Conservation (phyloP, 2,113 vertebrate genomes). For the Orientallactaga bullata region DNA sequence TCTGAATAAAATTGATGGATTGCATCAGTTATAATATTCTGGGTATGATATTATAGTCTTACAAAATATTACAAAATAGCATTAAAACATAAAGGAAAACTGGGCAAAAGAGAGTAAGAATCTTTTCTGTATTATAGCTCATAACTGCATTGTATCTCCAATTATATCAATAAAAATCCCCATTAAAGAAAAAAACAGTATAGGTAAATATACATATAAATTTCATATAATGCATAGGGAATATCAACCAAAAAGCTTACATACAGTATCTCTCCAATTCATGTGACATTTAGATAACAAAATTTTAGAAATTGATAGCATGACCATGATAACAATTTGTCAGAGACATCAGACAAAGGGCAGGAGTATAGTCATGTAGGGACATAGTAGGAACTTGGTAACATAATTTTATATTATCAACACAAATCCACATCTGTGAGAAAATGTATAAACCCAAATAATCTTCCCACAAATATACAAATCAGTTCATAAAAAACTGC, state of each 20-base stretch:
- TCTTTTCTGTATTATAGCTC: not conserved
- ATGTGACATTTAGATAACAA: not conserved
- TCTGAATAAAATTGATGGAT: not conserved
- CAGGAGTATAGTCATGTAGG: not conserved
- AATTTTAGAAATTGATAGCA: not conserved
- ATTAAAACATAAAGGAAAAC: not conserved
- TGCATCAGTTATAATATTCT: not conserved
- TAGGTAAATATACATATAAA: not conserved
- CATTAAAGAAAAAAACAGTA: not conserved
- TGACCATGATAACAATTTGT: not conserved
- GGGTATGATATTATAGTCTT: not conserved
- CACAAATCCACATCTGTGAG: not conserved
- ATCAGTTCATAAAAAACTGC: not conserved
- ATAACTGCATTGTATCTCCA: not conserved
- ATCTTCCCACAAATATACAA: not conserved
- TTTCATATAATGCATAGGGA: not conserved
- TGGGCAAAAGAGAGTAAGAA: not conserved
- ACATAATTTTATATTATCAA: not conserved
- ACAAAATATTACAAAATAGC: not conserved
- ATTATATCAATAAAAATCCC: not conserved
- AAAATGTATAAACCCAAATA: not conserved
- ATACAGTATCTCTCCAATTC: not conserved
- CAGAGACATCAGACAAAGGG: not conserved
- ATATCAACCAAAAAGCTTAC: not conserved
- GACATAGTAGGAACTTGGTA: not conserved